phyloP scores from a whole-genome alignment of 1,140 invertebrate genomes.

The Centruroides vittatus region DNA sequence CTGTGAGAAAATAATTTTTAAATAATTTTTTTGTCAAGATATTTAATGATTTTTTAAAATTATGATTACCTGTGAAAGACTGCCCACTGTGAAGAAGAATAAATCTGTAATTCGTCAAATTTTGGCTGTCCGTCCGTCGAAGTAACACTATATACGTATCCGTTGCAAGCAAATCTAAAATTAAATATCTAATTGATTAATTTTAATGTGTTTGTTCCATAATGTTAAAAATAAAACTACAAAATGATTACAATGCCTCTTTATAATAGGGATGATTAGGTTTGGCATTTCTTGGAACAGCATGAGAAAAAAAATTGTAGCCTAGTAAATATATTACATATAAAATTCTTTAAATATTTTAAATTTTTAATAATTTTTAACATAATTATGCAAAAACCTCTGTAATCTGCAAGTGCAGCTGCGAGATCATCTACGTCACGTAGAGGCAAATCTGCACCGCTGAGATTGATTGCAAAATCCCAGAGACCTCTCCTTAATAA shows the following conservation, averaged over 20 bases:
- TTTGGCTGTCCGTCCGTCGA: neutral
- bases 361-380: neutral
- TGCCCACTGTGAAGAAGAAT: neutral
- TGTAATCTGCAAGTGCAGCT: slow-evolving; percentile 17
- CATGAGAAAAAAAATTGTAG: neutral
- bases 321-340: neutral
- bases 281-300: neutral
- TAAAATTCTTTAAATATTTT: neutral
- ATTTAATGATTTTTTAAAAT: neutral
- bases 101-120: neutral
- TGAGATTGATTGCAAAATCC: slow-evolving; percentile 21
- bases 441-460: slow-evolving; percentile 19
- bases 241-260: too few species aligned
- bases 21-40: neutral
- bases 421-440: slow-evolving; percentile 20
- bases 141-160: neutral
- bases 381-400: slow-evolving; percentile 8
- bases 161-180: neutral
- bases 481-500: slow-evolving; percentile 18
- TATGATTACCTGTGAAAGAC: neutral
- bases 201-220: neutral
- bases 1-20: neutral
- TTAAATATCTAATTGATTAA: neutral
- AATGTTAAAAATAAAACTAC: neutral
- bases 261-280: neutral